Base-by-base conservation (phyloP, 2,797 vertebrate genomes). In the Manis javanica region DNA sequence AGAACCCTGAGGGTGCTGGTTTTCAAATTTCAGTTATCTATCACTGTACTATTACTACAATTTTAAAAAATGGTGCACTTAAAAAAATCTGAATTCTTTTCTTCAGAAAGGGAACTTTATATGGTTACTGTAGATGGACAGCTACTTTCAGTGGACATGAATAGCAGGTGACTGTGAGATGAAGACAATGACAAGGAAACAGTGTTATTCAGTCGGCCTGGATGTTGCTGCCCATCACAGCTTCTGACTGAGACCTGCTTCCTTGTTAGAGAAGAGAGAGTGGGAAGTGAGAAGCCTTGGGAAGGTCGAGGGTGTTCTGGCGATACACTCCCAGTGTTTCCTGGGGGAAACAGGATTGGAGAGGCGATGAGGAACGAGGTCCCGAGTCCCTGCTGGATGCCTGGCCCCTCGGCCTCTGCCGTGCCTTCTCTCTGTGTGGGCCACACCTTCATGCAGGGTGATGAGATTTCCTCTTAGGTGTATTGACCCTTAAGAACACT, bases 301-400 rank as follows among this genome's bases (percentile, higher is more conserved):
- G 21, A 61, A 24, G 61, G 34, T 14, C 39, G 19, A 14, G 3
- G 34, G 2, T 19, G 2, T 13, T 18, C 63, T 49, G 2, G 42
- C n/a, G 46, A 75, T 6, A 5, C 26, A 16, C 26, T 9, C 26
- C 0, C 26, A 15, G 29, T 2, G 29, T 82, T 26, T 13, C 24
- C 39, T 0, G 37, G 31, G 69, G 46, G 14, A 7, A 14, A 19
- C 2, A 11, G 15, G 29, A 31, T 4, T 4, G 49, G 26, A 34
- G 42, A 42, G 6, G n/a, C 29, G 49, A 34, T 59, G 11, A 12
- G 49, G 11, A 6, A 0, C 5, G 0, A 46, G 46, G 1, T 16
- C 24, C 2, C 4, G 42, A 5, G 11, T n/a, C 77, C 37, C 34
- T 29, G 69, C 10, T 16, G 1, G 2, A 6, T 0, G 4, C 46